A percentile compares a stretch with the other conserved stretches of the same genome.
Conservation (phyloP, 2,888 invertebrate genomes). For the Sarcophaga variegata region DNA sequence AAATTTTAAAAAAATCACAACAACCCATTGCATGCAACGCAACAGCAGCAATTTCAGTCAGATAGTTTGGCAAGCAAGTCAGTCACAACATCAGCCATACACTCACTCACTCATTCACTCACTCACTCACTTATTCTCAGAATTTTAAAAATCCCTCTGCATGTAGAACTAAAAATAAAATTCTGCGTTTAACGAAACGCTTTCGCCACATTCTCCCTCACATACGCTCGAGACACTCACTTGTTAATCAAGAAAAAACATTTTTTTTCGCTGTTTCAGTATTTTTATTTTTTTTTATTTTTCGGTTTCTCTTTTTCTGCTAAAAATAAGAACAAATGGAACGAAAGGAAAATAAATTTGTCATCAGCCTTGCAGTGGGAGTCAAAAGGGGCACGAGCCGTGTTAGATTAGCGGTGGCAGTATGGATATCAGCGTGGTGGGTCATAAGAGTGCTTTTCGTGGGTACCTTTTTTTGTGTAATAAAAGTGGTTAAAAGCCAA, state of each 20-base stretch:
- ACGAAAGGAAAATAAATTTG: slow-evolving; percentile 55
- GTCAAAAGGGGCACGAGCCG: slow-evolving; percentile 9
- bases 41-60: slow-evolving; percentile 62
- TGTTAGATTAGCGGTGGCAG: background rate
- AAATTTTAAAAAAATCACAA: background rate
- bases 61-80: slow-evolving; percentile 33
- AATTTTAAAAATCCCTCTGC: slow-evolving; percentile 51
- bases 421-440: slow-evolving; percentile 26
- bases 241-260: background rate
- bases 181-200: slow-evolving; percentile 35
- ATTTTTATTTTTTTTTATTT: background rate
- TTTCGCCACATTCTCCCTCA: background rate
- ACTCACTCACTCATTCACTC: slow-evolving; percentile 47
- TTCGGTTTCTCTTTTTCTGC: slow-evolving; percentile 29
- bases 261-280: background rate
- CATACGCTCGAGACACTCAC: slow-evolving; percentile 21
- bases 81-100: slow-evolving; percentile 48
- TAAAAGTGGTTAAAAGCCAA: slow-evolving; percentile 44
- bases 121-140: slow-evolving; percentile 50
- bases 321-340: slow-evolving; percentile 16
- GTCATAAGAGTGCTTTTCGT: slow-evolving; percentile 24
- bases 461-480: slow-evolving; percentile 39
- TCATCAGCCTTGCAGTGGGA: slow-evolving; percentile 27
- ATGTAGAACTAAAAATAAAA: slow-evolving; percentile 64
- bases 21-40: slow-evolving; percentile 66